Evolutionary conservation across 2,113 vertebrate species (phyloP).

Genomic region (Pangasianodon hypophthalmus): DNA sequence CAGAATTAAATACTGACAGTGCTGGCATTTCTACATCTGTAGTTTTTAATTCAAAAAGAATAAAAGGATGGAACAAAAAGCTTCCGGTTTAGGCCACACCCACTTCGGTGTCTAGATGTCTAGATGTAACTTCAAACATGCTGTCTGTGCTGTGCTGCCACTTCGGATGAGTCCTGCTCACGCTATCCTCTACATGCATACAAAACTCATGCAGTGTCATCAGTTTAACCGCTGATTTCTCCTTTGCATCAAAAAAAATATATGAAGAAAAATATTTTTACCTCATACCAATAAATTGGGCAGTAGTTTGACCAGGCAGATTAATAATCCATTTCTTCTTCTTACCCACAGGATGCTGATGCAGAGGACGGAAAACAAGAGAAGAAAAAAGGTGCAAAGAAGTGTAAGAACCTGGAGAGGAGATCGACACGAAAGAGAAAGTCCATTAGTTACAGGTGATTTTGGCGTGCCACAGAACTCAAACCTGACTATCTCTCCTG

Average conservation of each 20-base stretch:
- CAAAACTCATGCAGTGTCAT: background rate
- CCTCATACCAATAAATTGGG: background rate
- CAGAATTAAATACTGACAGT: too few species aligned
- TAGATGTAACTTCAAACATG: background rate
- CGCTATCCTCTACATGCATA: too few species aligned
- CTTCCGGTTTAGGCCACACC: too few species aligned
- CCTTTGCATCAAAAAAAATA: background rate
- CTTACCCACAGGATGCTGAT: constrained; percentile 69
- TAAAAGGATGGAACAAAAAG: background rate
- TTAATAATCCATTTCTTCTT: background rate
- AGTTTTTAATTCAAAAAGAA: background rate
- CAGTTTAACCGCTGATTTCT: background rate
- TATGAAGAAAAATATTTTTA: background rate
- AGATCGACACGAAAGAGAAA: constrained; percentile 92
- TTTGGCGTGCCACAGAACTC: background rate
- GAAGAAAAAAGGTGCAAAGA: constrained; percentile 91
- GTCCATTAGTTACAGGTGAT: constrained; percentile 96
- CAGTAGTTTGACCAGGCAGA: too few species aligned
- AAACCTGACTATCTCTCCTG: background rate
- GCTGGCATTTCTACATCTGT: too few species aligned
- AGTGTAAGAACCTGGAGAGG: constrained; percentile 87
- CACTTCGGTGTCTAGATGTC: too few species aligned
- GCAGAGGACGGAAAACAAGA: constrained; percentile 78
- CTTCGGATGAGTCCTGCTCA: background rate
- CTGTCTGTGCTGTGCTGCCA: background rate